Evolutionary conservation across 1,140 invertebrate species (phyloP), one percentile per base, ranked within the genome.

Genomic region (Oncopeltus fasciatus): DNA sequence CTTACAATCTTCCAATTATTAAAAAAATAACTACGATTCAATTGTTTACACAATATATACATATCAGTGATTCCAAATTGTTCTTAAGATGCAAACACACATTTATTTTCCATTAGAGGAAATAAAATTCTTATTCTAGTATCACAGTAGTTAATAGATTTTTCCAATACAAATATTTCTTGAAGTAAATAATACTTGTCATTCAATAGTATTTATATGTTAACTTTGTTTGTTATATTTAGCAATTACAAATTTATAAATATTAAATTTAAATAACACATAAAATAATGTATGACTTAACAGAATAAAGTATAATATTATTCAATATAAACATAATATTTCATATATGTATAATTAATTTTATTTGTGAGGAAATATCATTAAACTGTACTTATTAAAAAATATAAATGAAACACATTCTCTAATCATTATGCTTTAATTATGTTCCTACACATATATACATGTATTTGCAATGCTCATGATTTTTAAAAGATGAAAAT

Each of bases 21-120:
- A 61, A 47, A 61, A 61, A 61, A 61, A 61, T 61, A 61, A 61
- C 44, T 61, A 61, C 46, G 27, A 26, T 61, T 61, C 44, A 2
- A 53, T 53, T 9, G 46, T 60, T 61, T 61, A 43, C 43, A 61
- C 46, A 29, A 20, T 46, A 61, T 61, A 21, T 33, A 49, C 46
- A 60, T 27, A 20, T 43, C 53, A 60, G n/a, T 29, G 38, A 61
- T 49, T 31, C 33, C 18, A 14, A 61, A 46, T 49, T 47, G 26
- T 51, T 20, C 20, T 31, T 61, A 12, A 27, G 47, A n/a, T n/a
- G n/a, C n/a, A n/a, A n/a, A n/a, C n/a, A n/a, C n/a, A n/a, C 28
- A 61, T 49, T n/a, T 47, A 29, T 27, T 27, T 20, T 49, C 43
- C 16, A 18, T 26, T 49, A 20, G n/a, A n/a, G 43, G 26, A 27